These are phyloP conservation scores for Lithophane socia DNA, from an alignment of 2,888 invertebrate species.

Conservation along the genomic window DNA sequence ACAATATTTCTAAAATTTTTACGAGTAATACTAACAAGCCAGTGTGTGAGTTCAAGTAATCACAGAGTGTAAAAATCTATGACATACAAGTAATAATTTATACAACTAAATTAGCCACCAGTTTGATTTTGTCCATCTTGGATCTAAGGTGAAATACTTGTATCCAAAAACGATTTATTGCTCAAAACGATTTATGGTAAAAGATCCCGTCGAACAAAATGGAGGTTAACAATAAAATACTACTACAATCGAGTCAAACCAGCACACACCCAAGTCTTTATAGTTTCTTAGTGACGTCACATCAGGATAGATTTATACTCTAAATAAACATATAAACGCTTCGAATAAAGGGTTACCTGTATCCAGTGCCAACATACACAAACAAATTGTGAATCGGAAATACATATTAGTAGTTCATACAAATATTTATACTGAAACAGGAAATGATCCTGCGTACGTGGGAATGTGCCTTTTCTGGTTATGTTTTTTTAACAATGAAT, in stretches of 20 bases:
- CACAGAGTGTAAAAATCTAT: too few relatives aligned
- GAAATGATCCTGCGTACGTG: slow-evolving; percentile 29
- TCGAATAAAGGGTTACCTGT: slow-evolving; percentile 34
- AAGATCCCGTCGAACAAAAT: neutral
- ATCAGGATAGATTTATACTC: slow-evolving; percentile 21
- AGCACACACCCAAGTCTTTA: neutral
- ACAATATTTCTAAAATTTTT: too few relatives aligned
- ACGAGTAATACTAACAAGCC: too few relatives aligned
- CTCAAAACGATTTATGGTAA: too few relatives aligned
- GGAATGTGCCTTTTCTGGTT: slow-evolving; percentile 22
- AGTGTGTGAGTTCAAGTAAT: too few relatives aligned
- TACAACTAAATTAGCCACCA: too few relatives aligned
- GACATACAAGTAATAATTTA: too few relatives aligned
- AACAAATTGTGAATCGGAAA: slow-evolving; percentile 28
- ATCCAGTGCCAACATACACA: slow-evolving; percentile 46
- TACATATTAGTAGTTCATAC: slow-evolving; percentile 36
- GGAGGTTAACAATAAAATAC: neutral
- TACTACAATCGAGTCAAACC: neutral
- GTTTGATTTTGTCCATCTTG: too few relatives aligned
- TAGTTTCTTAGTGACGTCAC: slow-evolving; percentile 38
- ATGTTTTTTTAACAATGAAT: neutral
- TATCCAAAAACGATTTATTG: neutral
- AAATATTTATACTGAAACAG: slow-evolving; percentile 49
- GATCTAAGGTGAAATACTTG: neutral
- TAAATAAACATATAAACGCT: slow-evolving; percentile 24